A percentile compares a stretch with the other conserved stretches of the same genome.
These are phyloP conservation scores for Uropetala carovei DNA, from an alignment of 2,888 invertebrate genomes.

Conservation along the genomic window DNA sequence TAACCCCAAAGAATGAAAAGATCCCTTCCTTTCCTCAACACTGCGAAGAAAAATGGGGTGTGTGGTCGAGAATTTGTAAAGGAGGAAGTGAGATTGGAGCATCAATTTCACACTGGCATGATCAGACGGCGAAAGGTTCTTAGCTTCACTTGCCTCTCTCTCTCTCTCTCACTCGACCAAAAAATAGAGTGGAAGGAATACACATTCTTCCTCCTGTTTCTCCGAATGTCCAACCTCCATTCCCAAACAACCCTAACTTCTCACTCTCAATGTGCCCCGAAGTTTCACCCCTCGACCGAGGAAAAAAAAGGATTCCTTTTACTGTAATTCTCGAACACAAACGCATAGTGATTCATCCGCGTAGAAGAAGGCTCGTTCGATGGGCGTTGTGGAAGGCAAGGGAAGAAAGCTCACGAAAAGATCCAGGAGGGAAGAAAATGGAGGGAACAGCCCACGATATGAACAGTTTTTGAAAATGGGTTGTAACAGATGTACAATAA, in stretches of 20 bases:
- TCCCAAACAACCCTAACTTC: background rate
- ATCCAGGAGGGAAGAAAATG: background rate
- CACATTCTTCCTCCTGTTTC: background rate
- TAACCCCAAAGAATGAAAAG: background rate
- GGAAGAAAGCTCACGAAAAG: background rate
- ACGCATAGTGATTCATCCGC: constrained; percentile 23
- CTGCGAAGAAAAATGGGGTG: constrained; percentile 5
- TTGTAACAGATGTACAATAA: too few species aligned
- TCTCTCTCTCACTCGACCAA: background rate
- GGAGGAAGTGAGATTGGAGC: constrained; percentile 34
- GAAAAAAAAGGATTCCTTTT: background rate
- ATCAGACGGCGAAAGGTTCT: constrained; percentile 31
- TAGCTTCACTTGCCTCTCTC: background rate
- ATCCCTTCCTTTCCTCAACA: background rate
- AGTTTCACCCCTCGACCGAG: background rate
- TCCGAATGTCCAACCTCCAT: background rate
- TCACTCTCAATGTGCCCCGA: background rate
- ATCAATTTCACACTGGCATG: constrained; percentile 59
- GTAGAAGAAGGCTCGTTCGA: background rate
- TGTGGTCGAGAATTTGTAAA: constrained; percentile 27
- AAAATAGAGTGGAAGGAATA: background rate
- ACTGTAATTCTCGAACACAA: background rate
- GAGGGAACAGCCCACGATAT: too few species aligned
- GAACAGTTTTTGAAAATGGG: too few species aligned
- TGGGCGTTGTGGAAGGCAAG: background rate